Evolutionary conservation across 2,797 vertebrate genomes (phyloP), one percentile per base, ranked within the genome.

Genomic region (Epinephelus awoara): DNA sequence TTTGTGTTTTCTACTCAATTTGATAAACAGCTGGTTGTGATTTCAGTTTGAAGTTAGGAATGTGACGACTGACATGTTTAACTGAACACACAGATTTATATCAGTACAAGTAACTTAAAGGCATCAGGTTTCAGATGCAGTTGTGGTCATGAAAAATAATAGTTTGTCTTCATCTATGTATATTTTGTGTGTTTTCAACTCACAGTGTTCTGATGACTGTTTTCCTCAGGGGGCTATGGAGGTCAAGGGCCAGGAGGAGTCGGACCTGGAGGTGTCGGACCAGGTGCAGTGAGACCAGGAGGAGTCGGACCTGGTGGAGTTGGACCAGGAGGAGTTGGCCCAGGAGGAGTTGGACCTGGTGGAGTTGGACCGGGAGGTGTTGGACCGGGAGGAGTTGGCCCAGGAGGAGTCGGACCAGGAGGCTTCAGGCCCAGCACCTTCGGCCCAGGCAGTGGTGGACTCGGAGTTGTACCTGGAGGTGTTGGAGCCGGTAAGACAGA

Each of bases 171-270:
- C 13, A 34, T 40, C 40, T 59, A 13, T 14, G 38, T 19, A n/a
- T 5, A 8, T 21, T 40, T 38, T 42, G 13, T 17, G 4, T 57
- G 38, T 77, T 80, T 68, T 66, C 2, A 75, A 57, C 27, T 80
- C 34, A 74, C 58, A 52, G 51, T 47, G 6, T 56, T 15, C 54
- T 5, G 2, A 66, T 46, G 19, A 57, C 29, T 72, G 19, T 72
- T 7, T 67, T 57, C 13, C 25, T 57, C 59, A 88, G 88, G 82
- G 42, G 89, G 86, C 9, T 92, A 88, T 54, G 89, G 77, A 40
- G 88, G 83, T 52, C 85, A 83, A 74, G 86, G 81, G 85, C 85
- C 83, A 2, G 90, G 89, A n/a, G 89, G 88, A 6, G 52, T 87
- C 0, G 74, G 85, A n/a, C 73, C 88, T 3, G 88, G 88, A 19